A percentile compares a stretch with the other conserved stretches of the same genome.
Evolutionary conservation across 1,140 invertebrate genomes (phyloP).

Genomic region (Mylabris phalerata): DNA sequence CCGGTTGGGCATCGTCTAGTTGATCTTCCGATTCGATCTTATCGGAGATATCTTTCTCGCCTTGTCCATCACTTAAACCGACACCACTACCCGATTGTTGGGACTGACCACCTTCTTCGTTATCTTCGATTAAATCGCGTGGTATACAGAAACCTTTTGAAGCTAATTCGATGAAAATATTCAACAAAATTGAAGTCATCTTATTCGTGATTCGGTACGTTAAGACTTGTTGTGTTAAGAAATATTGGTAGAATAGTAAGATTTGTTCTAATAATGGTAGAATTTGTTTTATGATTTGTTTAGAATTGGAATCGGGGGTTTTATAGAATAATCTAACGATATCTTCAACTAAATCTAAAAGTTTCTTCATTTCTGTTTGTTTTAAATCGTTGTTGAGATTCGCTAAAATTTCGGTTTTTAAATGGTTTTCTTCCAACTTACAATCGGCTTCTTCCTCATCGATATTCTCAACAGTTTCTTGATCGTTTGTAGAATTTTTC

Average conservation of each 20-base stretch:
- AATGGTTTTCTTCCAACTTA: slow-evolving; percentile 53
- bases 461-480: slow-evolving; percentile 11
- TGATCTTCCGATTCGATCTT: slow-evolving; percentile 89
- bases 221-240: slow-evolving; percentile 67
- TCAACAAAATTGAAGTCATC: slow-evolving; percentile 73
- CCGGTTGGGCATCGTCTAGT: slow-evolving; percentile 77
- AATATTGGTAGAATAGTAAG: slow-evolving; percentile 65
- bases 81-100: slow-evolving; percentile 58
- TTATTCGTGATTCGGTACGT: slow-evolving; percentile 73
- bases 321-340: too few relatives aligned
- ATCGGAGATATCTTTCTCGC: slow-evolving; percentile 91
- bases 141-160: slow-evolving; percentile 92
- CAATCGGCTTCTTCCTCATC: slow-evolving; percentile 41
- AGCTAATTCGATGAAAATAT: slow-evolving; percentile 77
- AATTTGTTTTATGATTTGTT: slow-evolving; percentile 17
- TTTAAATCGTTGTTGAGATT: slow-evolving; percentile 52
- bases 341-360: too few relatives aligned
- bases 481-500: slow-evolving; percentile 48
- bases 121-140: slow-evolving; percentile 67
- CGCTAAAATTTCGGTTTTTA: slow-evolving; percentile 55
- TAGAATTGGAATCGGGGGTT: too few relatives aligned
- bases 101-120: slow-evolving; percentile 51
- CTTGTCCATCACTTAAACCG: slow-evolving; percentile 89
- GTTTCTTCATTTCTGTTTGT: too few relatives aligned
- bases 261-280: slow-evolving; percentile 76